Base-by-base conservation (phyloP, 2,888 invertebrate species). In the Nasonia oneida region DNA sequence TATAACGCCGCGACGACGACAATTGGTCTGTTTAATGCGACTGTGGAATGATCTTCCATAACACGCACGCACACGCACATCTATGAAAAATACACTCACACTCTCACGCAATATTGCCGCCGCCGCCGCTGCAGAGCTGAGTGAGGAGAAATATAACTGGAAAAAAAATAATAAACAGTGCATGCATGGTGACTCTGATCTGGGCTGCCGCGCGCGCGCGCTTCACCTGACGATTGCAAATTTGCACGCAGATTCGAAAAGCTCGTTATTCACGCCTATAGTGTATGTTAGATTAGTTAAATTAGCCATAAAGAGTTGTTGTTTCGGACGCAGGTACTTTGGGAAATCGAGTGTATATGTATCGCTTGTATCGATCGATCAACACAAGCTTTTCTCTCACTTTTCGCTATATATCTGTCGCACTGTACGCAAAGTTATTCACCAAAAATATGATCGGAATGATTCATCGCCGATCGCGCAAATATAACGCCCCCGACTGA, bases 31-130 rank as follows among this genome's bases (percentile, higher is more conserved):
- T 61, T 80, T 53, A 57, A 84, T 70, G 18, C n/a, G 18, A 76
- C 53, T 84, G 70, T 12, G 57, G 70, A 77, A 71, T 74, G 33
- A 74, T 74, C 74, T 15, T 74, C 12, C 70, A 57, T 18, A 71
- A 80, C 71, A 71, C 77, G 23, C 23, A 57, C 39, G 15, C 15
- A 47, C 18, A 80, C 57, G 53, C 61, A n/a, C n/a, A n/a, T n/a
- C 4, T 61, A n/a, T 37, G 37, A 37, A 37, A 37, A 23, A 67
- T 15, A 67, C 3, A 50, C 4, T 50, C n/a, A 42, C 57, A 42
- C 12, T 53, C 14, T 37, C 29, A 42, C 61, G 74, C 81, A n/a
- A 47, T 33, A 39, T 61, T 37, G 39, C 23, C 29, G 10, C 23
- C 29, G 14, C 23, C 42, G 18, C 23, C 29, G 14, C 53, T 1